These are phyloP conservation scores for Syrista parreyssii DNA, from an alignment of 2,888 invertebrate species.

Conservation along the genomic window DNA sequence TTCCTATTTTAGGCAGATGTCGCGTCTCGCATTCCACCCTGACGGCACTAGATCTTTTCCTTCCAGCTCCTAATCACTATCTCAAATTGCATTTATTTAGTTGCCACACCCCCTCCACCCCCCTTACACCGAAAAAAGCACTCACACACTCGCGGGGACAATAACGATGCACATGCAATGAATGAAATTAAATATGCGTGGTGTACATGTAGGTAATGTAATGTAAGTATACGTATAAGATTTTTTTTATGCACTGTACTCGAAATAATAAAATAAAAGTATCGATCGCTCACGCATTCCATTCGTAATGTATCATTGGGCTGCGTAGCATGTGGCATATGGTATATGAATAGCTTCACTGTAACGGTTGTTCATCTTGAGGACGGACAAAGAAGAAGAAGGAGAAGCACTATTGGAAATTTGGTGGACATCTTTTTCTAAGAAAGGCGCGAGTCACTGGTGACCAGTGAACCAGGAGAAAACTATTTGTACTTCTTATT, in stretches of 20 bases:
- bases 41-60: not conserved
- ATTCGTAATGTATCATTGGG: not conserved
- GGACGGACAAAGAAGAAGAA: not conserved
- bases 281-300: not conserved
- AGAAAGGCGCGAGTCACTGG: not conserved
- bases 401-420: not conserved
- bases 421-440: not conserved
- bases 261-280: not conserved
- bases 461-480: not conserved
- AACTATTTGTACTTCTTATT: not conserved
- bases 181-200: not conserved
- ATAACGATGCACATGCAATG: not conserved
- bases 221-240: not conserved
- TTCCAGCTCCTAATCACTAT: not conserved
- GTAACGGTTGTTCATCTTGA: not conserved
- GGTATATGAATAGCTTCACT: not conserved
- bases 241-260: not conserved
- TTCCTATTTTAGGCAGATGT: not conserved
- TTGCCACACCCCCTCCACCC: not conserved
- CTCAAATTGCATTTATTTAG: not conserved
- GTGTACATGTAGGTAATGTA: not conserved
- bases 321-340: not conserved
- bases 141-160: not conserved
- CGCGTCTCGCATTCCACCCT: not conserved
- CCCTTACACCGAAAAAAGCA: not conserved